Base-by-base conservation (phyloP, 2,888 invertebrate species). In the Chironomus tentans region DNA sequence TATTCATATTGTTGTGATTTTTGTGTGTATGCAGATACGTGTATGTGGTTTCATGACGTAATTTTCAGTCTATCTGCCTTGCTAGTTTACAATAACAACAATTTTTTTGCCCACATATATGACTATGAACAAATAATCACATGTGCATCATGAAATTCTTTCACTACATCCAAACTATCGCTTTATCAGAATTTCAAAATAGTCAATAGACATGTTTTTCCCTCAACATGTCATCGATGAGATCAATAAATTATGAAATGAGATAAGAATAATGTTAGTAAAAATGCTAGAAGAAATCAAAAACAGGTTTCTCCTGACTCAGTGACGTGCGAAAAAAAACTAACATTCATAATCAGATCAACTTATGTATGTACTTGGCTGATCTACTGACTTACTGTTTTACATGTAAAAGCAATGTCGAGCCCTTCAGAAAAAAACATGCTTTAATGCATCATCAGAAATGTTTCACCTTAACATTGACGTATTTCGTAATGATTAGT, bases 381-480 rank as follows among this genome's bases (percentile, higher is more conserved):
- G 22, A 2, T 24, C 10, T 65, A 21, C 21, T 65, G 18, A 0
- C 24, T 4, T 65, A 12, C 24, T 65, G 65, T 15, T n/a, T 5
- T 21, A 21, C 12, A n/a, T n/a, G 22, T 65, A n/a, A 10, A 7
- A 65, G 12, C 65, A 65, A 65, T 22, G 65, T 65, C 65, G 24
- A 65, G 65, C 65, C 65, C 65, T 65, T 65, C 65, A 65, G 18
- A 22, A 21, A 62, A 62, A 4, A 13, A 4, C 62, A 3, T 15
- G 18, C 18, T 56, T 15, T 56, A 18, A 56, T 56, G 21, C 65
- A 65, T 65, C 21, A 65, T 24, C 21, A 7, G 7, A 22, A 62
- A 24, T 65, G 1, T 38, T 73, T 73, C 62, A 73, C 72, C 72
- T 73, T 73, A 73, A 61, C 72, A 73, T 73, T 73, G 72, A 56